Conservation (phyloP, 1,140 invertebrate genomes). For the Orussus abietinus region DNA sequence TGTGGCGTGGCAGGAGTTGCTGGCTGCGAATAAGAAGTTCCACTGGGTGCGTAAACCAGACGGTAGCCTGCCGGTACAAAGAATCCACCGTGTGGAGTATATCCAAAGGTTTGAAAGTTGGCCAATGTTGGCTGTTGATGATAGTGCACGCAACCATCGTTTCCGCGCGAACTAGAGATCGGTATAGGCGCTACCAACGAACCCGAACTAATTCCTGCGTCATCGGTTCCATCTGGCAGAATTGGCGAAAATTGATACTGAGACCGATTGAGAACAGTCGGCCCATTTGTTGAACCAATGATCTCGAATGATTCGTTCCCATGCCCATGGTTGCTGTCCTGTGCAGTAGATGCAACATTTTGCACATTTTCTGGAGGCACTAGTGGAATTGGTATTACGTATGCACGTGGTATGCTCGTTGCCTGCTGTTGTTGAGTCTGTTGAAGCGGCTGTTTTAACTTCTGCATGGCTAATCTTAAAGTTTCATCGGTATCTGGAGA, state of each 20-base stretch:
- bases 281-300: slow-evolving; percentile 25
- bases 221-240: slow-evolving; percentile 25
- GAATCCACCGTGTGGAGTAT: slow-evolving; percentile 42
- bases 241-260: slow-evolving; percentile 43
- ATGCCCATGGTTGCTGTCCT: slow-evolving; percentile 18
- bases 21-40: slow-evolving; percentile 40
- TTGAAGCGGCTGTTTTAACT: slow-evolving; percentile 41
- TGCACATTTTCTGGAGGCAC: slow-evolving; percentile 47
- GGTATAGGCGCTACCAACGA: slow-evolving; percentile 24
- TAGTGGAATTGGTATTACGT: slow-evolving; percentile 50
- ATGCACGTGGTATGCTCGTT: slow-evolving; percentile 42
- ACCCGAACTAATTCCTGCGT: slow-evolving; percentile 15
- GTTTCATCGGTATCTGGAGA: slow-evolving; percentile 49
- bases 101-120: slow-evolving; percentile 40
- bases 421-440: slow-evolving; percentile 29
- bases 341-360: slow-evolving; percentile 26
- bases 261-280: slow-evolving; percentile 23
- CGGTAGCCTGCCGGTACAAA: slow-evolving; percentile 46
- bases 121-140: slow-evolving; percentile 35
- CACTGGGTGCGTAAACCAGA: slow-evolving; percentile 42
- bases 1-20: slow-evolving; percentile 43
- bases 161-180: slow-evolving; percentile 21
- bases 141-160: slow-evolving; percentile 37
- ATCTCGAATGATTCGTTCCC: slow-evolving; percentile 21
- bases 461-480: slow-evolving; percentile 47